Evolutionary conservation across 2,888 invertebrate genomes (phyloP).

Genomic region (Monochamus alternatus): DNA sequence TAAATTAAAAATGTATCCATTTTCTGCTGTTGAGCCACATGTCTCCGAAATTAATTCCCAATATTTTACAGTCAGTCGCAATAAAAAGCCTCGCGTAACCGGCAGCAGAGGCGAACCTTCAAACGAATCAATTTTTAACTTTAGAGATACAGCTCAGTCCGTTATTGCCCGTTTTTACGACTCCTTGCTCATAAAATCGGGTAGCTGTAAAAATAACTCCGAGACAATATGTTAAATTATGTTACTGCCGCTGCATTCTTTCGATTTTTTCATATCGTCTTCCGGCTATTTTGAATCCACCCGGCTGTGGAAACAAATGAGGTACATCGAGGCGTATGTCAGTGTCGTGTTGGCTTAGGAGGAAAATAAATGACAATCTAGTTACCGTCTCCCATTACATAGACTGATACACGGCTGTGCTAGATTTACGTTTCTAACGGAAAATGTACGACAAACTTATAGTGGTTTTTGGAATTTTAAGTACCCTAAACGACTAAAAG

Average conservation of each 20-base stretch:
- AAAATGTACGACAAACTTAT: too few species aligned
- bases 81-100: slow-evolving; percentile 4
- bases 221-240: background rate
- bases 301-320: background rate
- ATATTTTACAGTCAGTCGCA: background rate
- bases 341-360: too few species aligned
- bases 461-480: too few species aligned
- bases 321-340: too few species aligned
- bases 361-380: too few species aligned
- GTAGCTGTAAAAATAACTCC: slow-evolving; percentile 15
- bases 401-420: too few species aligned
- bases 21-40: too few species aligned
- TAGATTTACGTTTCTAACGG: too few species aligned
- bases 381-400: too few species aligned
- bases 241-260: background rate
- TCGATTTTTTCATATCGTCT: background rate
- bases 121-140: slow-evolving; percentile 33
- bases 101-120: slow-evolving; percentile 11
- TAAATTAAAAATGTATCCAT: too few species aligned
- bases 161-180: slow-evolving; percentile 30
- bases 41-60: too few species aligned
- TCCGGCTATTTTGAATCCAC: background rate
- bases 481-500: too few species aligned
- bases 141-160: background rate
- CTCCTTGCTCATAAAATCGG: slow-evolving; percentile 7